phyloP scores from a whole-genome alignment of 2,113 vertebrate genomes.

The Urocitellus parryii region DNA sequence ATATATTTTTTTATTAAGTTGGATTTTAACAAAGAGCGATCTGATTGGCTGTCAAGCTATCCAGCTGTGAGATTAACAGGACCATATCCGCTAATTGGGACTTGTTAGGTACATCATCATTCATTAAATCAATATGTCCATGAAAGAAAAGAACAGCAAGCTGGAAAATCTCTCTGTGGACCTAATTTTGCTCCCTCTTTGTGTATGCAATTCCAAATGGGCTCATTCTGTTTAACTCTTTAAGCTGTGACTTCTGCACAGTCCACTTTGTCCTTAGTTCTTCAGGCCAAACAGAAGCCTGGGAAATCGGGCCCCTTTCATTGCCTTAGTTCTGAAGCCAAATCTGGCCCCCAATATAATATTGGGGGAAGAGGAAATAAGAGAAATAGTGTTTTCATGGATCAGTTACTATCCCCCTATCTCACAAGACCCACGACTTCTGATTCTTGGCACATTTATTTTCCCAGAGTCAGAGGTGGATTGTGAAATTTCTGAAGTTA shows the following conservation, averaged over 20 bases:
- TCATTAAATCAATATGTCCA: conserved; percentile 61
- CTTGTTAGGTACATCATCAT: conserved; percentile 54
- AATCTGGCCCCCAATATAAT: neutral
- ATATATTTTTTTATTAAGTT: conserved; percentile 31
- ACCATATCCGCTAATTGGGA: conserved; percentile 41
- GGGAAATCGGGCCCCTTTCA: neutral
- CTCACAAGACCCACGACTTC: neutral
- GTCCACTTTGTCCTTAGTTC: neutral
- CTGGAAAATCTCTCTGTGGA: neutral
- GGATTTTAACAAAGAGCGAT: conserved; percentile 57
- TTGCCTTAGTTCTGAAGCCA: neutral
- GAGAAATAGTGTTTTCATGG: neutral
- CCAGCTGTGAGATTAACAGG: conserved; percentile 62
- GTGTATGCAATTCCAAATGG: neutral
- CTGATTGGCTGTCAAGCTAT: conserved; percentile 68
- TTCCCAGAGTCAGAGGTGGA: neutral
- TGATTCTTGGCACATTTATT: neutral
- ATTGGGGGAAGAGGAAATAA: neutral
- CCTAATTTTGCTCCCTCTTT: conserved; percentile 8
- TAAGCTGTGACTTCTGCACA: neutral
- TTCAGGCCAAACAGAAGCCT: neutral
- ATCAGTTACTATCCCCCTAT: neutral
- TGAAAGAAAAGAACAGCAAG: conserved; percentile 9
- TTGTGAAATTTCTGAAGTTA: conserved; percentile 14
- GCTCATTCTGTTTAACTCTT: conserved; percentile 28